These are phyloP conservation scores for Anthophora plumipes DNA, from an alignment of 2,888 invertebrate genomes.

Conservation along the genomic window DNA sequence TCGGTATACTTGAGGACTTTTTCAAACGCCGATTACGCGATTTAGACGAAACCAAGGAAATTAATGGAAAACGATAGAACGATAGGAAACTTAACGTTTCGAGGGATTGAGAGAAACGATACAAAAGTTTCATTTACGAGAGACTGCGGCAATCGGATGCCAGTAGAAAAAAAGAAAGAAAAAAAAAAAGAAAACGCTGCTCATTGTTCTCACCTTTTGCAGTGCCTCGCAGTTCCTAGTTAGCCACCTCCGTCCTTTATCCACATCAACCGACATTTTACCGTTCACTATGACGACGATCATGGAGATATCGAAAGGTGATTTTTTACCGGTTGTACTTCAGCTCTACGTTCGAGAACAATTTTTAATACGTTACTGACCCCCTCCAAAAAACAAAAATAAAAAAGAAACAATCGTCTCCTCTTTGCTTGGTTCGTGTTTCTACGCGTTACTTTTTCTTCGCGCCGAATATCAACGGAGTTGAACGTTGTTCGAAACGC, in stretches of 20 bases:
- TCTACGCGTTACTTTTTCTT: slow-evolving; percentile 24
- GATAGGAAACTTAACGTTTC: not conserved
- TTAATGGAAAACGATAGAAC: not conserved
- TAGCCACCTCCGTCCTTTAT: slow-evolving; percentile 81
- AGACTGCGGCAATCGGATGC: slow-evolving; percentile 61
- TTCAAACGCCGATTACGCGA: not conserved
- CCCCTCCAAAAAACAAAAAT: no score
- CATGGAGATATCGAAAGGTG: slow-evolving; percentile 25
- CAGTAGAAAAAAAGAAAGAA: no score
- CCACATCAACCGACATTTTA: slow-evolving; percentile 61
- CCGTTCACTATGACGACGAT: slow-evolving; percentile 28
- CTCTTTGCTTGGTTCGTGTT: slow-evolving; percentile 26
- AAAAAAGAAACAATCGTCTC: slow-evolving; percentile 1
- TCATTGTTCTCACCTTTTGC: slow-evolving; percentile 64
- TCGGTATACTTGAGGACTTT: slow-evolving; percentile 6
- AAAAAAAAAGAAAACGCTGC: no score
- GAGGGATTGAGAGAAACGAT: slow-evolving; percentile 51
- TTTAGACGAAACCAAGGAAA: not conserved
- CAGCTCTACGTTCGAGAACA: not conserved
- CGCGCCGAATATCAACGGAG: slow-evolving; percentile 26
- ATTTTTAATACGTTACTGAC: not conserved
- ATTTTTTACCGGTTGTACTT: not conserved
- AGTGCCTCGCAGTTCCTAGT: slow-evolving; percentile 80
- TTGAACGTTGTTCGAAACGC: slow-evolving; percentile 11
- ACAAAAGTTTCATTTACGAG: slow-evolving; percentile 47